Conservation (phyloP, 1,140 invertebrate species). For the Zaprionus ornatus region DNA sequence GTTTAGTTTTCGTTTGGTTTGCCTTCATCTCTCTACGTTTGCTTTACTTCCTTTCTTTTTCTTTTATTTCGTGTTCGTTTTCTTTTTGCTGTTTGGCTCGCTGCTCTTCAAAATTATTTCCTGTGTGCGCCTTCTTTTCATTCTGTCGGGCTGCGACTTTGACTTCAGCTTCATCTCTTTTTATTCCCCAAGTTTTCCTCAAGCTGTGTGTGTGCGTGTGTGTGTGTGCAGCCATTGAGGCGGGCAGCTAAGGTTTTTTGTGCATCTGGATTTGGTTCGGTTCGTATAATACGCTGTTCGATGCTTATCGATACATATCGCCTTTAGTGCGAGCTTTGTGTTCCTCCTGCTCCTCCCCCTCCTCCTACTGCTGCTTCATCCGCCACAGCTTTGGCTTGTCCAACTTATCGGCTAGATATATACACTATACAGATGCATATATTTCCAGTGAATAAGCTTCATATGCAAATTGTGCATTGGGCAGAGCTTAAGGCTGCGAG, state of each 20-base stretch:
- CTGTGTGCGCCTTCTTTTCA: conserved; percentile 42
- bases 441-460: background rate
- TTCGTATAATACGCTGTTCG: conserved; percentile 29
- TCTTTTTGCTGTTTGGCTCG: conserved; percentile 15
- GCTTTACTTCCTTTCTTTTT: background rate
- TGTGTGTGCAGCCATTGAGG: conserved; percentile 11
- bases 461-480: background rate
- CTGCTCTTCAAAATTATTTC: conserved; percentile 44
- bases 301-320: conserved; percentile 44
- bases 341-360: background rate
- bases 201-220: background rate
- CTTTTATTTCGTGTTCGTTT: background rate
- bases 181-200: conserved; percentile 26
- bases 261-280: background rate
- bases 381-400: background rate
- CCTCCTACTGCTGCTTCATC: background rate
- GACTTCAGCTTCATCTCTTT: background rate
- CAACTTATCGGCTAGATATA: background rate
- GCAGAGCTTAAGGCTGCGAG: background rate
- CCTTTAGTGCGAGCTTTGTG: conserved; percentile 13
- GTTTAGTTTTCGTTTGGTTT: conserved; percentile 32
- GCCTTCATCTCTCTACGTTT: conserved; percentile 15
- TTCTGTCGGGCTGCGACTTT: conserved; percentile 12
- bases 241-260: conserved; percentile 11
- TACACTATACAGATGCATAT: background rate